Percentiles rank a stretch among this genome's conserved stretches.
Evolutionary conservation across 2,113 vertebrate genomes (phyloP).

Genomic region (Urocynchramus pylzowi): DNA sequence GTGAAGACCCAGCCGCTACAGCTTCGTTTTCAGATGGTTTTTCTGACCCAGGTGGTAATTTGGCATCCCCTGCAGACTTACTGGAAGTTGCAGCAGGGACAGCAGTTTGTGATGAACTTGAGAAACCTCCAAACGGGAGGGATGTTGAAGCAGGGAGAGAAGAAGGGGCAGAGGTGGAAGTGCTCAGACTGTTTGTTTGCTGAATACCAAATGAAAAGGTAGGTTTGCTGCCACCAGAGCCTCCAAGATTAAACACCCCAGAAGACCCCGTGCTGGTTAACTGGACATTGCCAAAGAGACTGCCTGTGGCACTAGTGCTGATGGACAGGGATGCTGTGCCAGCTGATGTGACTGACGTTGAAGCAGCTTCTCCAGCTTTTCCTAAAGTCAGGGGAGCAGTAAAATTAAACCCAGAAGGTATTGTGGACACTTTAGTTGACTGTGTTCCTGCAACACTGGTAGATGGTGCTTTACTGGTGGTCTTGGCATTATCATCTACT

Average conservation of each 20-base stretch:
- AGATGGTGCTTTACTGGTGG: constrained; percentile 41
- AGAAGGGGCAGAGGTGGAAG: constrained; percentile 26
- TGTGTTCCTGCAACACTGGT: neutral
- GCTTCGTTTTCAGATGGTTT: constrained; percentile 28
- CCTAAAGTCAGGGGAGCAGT: neutral
- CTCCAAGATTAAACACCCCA: constrained; percentile 71
- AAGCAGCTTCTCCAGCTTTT: constrained; percentile 68
- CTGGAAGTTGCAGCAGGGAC: neutral
- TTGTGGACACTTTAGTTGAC: constrained; percentile 26
- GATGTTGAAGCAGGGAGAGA: constrained; percentile 43
- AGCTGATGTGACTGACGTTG: neutral
- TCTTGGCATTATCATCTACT: constrained; percentile 79
- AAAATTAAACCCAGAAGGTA: constrained; percentile 70
- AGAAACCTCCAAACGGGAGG: constrained; percentile 53
- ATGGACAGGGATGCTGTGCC: neutral
- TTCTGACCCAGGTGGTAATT: neutral
- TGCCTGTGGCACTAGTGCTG: neutral
- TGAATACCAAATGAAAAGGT: constrained; percentile 69
- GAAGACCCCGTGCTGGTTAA: neutral
- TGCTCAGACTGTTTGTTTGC: neutral
- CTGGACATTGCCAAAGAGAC: constrained; percentile 53
- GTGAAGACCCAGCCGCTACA: neutral
- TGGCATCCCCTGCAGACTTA: constrained; percentile 55
- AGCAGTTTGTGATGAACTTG: constrained; percentile 34
- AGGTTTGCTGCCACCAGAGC: constrained; percentile 46